phyloP scores from a whole-genome alignment of 2,888 invertebrate genomes.

The Ommatoiulus sabulosus region DNA sequence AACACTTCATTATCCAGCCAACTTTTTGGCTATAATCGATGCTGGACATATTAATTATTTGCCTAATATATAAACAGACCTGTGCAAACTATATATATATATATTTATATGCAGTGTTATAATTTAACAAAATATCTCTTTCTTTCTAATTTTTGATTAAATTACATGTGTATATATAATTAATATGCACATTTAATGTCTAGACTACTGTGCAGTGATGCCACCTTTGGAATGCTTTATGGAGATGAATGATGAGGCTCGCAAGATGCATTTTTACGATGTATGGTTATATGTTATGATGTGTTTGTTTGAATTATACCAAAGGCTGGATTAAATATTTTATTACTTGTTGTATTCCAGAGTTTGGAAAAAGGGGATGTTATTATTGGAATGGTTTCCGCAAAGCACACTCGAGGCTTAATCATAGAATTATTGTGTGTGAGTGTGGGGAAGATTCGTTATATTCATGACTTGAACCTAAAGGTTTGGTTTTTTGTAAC shows the following conservation, averaged over 20 bases:
- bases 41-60: no score
- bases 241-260: conserved; percentile 56
- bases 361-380: conserved; percentile 67
- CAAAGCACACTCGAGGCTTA: conserved; percentile 67
- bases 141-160: no score
- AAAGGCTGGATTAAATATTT: neutral
- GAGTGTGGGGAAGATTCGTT: conserved; percentile 81
- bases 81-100: no score
- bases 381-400: conserved; percentile 67
- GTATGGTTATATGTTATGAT: conserved; percentile 34
- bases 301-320: neutral
- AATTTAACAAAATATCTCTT: no score
- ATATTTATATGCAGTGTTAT: no score
- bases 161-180: no score
- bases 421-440: conserved; percentile 84
- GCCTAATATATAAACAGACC: no score
- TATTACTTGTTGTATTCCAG: conserved; percentile 64
- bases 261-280: conserved; percentile 58
- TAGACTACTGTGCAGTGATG: conserved; percentile 59
- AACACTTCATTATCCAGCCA: no score
- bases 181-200: no score
- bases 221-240: conserved; percentile 59
- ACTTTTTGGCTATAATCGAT: no score
- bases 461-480: conserved; percentile 87
- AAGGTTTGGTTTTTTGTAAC: conserved; percentile 74